Evolutionary conservation across 2,113 vertebrate genomes (phyloP), one percentile per base, ranked within the genome.

Genomic region (Hemibagrus wyckioides): DNA sequence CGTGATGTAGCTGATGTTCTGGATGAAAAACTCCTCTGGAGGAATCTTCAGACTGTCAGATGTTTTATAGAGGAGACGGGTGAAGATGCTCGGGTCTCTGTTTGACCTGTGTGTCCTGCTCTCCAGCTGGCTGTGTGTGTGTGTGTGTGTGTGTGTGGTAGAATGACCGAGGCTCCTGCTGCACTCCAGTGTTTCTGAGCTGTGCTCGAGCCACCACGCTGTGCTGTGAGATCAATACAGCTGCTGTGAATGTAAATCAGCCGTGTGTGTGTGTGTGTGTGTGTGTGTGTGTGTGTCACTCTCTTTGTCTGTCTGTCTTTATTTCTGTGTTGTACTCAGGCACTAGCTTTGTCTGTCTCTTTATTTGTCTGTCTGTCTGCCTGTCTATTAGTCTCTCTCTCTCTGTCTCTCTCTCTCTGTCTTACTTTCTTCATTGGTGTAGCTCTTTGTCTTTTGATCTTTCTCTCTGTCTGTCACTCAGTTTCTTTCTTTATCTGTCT

Each of bases 211-310:
- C 25, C 25, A 28, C 14, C 73, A 76, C 6, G 44, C 57, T 44
- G 80, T 6, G 39, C 39, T 39, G 21, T 61, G 39, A 73, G 67
- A 84, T 84, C 83, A 57, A 28, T 56, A 69, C 83, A 73, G 83
- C 48, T 57, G 30, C 83, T 84, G 63, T 44, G 67, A 73, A 84
- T 84, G 30, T 28, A 73, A 73, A 84, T 54, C 48, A 84, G n/a
- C 13, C 19, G 17, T 48, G 73, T 76, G 39, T 50, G n/a, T 84
- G 39, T 52, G 11, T 69, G 33, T 84, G n/a, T 83, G 80, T 59
- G 80, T 81, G 33, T 59, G 80, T 82, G 56, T 28, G 33, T 25
- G 52, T 9, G 30, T 15, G 25, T n/a, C 25, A 2, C 54, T 81
- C 33, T 81, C 10, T 25, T 19, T 7, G 6, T n/a, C 25, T 67